Conservation (phyloP, 2,888 invertebrate genomes). For the Drosophila colorata region DNA sequence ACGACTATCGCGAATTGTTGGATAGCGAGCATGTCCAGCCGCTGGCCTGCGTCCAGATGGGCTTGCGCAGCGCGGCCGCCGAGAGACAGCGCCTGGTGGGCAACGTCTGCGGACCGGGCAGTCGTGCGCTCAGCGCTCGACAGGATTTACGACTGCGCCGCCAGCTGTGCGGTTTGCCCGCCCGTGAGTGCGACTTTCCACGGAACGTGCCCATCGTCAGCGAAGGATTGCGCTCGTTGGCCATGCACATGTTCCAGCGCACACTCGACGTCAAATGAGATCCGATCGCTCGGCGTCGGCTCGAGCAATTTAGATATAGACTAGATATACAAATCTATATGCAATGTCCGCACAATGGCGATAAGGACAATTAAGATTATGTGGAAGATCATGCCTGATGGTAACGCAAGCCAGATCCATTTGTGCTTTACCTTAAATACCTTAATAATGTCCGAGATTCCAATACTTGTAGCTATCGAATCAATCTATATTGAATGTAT, state of each 20-base stretch:
- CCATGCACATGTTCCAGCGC: constrained; percentile 83
- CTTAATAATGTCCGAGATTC: constrained; percentile 35
- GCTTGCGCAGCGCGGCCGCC: constrained; percentile 87
- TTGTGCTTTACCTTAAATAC: constrained; percentile 20
- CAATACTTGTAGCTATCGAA: constrained; percentile 17
- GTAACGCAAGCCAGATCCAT: constrained; percentile 18
- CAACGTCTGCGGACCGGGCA: constrained; percentile 91
- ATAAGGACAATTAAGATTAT: not conserved
- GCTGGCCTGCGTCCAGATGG: constrained; percentile 87
- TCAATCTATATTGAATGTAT: constrained; percentile 6
- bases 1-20: constrained; percentile 79
- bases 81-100: constrained; percentile 88
- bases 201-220: constrained; percentile 75
- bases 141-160: constrained; percentile 91
- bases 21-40: constrained; percentile 83
- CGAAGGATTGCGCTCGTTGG: constrained; percentile 79
- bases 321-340: constrained; percentile 59
- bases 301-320: constrained; percentile 49
- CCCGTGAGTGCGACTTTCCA: constrained; percentile 87
- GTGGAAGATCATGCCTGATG: constrained; percentile 7
- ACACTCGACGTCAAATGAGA: constrained; percentile 82
- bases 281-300: constrained; percentile 31
- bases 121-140: constrained; percentile 92
- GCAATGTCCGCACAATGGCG: constrained; percentile 20
- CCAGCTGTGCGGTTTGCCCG: constrained; percentile 89